phyloP scores from a whole-genome alignment of 2,888 invertebrate genomes.

The Eilema caniola region DNA sequence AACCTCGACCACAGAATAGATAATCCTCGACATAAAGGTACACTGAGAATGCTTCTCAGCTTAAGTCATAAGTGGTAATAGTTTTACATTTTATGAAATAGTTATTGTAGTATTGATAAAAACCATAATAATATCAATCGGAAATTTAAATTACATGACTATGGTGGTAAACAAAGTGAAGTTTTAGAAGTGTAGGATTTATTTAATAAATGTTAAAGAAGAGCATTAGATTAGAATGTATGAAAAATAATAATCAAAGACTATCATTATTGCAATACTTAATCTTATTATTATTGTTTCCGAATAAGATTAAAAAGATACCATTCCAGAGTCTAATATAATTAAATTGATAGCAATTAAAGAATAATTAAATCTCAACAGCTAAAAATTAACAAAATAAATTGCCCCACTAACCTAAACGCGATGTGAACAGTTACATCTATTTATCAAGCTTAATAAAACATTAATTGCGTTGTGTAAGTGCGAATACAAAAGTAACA shows the following conservation, averaged over 20 bases:
- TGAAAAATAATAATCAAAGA: not conserved
- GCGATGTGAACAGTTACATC: not conserved
- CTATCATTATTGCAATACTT: not conserved
- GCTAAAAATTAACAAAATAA: not conserved
- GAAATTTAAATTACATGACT: not conserved
- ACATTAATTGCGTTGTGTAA: constrained; percentile 22
- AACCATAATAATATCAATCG: not conserved
- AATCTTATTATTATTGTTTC: too few relatives aligned
- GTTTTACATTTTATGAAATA: too few relatives aligned
- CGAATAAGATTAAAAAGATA: not conserved
- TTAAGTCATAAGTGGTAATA: not conserved
- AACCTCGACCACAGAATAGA: too few relatives aligned
- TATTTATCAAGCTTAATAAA: not conserved
- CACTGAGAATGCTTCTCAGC: not conserved
- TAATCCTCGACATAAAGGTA: not conserved
- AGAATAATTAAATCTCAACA: not conserved
- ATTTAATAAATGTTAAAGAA: too few relatives aligned
- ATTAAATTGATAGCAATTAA: not conserved
- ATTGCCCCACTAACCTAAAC: constrained; percentile 5
- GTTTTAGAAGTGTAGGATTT: too few relatives aligned
- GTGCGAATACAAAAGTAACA: constrained; percentile 20
- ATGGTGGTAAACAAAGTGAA: not conserved
- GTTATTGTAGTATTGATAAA: not conserved
- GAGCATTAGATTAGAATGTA: not conserved
- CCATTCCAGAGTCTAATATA: too few relatives aligned